Evolutionary conservation across 2,797 vertebrate species (phyloP).

Genomic region (Chloroceryle inda): DNA sequence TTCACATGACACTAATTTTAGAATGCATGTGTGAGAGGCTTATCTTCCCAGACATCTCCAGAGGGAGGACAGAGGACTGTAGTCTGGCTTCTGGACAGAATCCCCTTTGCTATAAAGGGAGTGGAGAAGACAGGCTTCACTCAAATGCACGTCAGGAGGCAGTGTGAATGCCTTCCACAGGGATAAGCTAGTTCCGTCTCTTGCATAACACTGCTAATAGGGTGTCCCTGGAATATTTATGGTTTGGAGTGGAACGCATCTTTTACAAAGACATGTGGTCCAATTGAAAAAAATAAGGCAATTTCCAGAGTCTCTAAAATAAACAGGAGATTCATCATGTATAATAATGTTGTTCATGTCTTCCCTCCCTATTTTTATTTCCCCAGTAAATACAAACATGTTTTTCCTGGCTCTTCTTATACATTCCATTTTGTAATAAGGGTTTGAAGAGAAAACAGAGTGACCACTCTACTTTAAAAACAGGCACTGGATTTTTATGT

Average conservation of each 20-base stretch:
- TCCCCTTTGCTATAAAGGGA: neutral
- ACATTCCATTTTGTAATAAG: conserved; percentile 51
- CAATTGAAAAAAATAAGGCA: conserved; percentile 44
- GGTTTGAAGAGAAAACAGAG: conserved; percentile 30
- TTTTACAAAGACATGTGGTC: conserved; percentile 38
- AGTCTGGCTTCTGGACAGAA: neutral
- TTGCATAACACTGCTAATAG: conserved; percentile 25
- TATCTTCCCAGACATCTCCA: conserved; percentile 17
- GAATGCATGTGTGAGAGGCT: neutral
- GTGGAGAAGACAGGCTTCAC: neutral
- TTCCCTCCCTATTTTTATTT: conserved; percentile 53
- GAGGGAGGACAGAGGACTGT: neutral
- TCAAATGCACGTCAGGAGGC: neutral
- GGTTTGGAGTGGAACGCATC: conserved; percentile 31
- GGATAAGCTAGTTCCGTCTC: conserved; percentile 8
- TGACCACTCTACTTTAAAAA: conserved; percentile 53
- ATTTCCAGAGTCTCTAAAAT: conserved; percentile 58
- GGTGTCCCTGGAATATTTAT: conserved; percentile 59
- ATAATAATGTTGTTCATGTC: conserved; percentile 28
- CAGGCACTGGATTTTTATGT: conserved; percentile 2
- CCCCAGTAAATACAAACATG: conserved; percentile 60
- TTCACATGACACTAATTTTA: conserved; percentile 53
- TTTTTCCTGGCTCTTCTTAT: conserved; percentile 51
- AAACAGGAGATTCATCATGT: conserved; percentile 59
- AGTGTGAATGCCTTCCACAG: neutral